phyloP scores from a whole-genome alignment of 1,140 invertebrate species.

The Propsilocerus akamusi region DNA sequence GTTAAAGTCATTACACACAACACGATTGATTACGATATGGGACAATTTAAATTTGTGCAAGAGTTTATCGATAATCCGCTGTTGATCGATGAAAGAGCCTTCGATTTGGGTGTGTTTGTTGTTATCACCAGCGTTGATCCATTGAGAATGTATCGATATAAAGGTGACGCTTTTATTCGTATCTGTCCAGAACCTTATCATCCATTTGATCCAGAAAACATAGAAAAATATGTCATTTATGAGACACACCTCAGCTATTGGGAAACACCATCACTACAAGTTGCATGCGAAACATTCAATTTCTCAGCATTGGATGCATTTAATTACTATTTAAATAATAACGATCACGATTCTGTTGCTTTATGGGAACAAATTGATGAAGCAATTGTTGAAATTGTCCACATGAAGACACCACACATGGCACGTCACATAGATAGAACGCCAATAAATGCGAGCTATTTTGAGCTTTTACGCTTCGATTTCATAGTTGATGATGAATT shows the following conservation, averaged over 20 bases:
- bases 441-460: too few relatives aligned
- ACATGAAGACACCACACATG: conserved; percentile 49
- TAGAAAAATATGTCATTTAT: conserved; percentile 79
- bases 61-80: conserved; percentile 65
- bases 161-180: conserved; percentile 68
- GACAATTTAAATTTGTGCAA: conserved; percentile 56
- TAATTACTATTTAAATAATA: conserved; percentile 45
- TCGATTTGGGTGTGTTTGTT: conserved; percentile 90
- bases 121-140: conserved; percentile 77
- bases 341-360: conserved; percentile 42
- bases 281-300: conserved; percentile 49
- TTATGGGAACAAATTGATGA: conserved; percentile 63
- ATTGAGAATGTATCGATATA: conserved; percentile 66
- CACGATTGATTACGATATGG: conserved; percentile 49
- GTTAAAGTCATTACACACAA: conserved; percentile 52
- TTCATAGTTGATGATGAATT: too few relatives aligned
- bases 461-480: too few relatives aligned
- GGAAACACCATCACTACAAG: conserved; percentile 66
- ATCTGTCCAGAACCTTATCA: conserved; percentile 77
- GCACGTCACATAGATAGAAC: too few relatives aligned
- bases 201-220: conserved; percentile 57
- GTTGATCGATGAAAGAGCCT: conserved; percentile 65
- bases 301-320: conserved; percentile 71
- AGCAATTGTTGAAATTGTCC: conserved; percentile 47
- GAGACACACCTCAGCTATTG: conserved; percentile 83